Conservation (phyloP, 2,797 vertebrate species). For the Phrynocephalus guinanensis region DNA sequence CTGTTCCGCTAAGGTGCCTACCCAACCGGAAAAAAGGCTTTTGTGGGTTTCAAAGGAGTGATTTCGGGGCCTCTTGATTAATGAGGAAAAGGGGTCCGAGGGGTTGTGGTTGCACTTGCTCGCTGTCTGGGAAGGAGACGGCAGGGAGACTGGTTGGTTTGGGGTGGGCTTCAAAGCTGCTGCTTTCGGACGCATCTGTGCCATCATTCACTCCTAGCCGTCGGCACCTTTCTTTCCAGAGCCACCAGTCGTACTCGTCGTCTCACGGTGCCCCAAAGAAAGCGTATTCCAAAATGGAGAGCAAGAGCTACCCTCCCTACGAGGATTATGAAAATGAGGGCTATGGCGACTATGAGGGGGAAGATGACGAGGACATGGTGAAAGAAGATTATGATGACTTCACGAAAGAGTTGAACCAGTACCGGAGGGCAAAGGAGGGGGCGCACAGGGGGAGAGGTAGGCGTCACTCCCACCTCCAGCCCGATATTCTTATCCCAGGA, state of each 20-base stretch:
- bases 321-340: conserved; percentile 92
- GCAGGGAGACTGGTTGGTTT: neutral
- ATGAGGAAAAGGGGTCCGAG: neutral
- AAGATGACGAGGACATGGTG: conserved; percentile 88
- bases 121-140: neutral
- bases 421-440: conserved; percentile 89
- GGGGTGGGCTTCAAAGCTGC: neutral
- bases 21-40: too few relatives aligned
- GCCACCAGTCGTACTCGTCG: conserved; percentile 84
- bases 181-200: neutral
- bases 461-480: neutral
- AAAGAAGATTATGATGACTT: conserved; percentile 94
- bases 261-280: conserved; percentile 80
- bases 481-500: too few relatives aligned
- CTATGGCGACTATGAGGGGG: conserved; percentile 82
- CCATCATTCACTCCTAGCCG: accelerated
- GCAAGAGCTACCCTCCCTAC: conserved; percentile 85
- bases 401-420: conserved; percentile 93
- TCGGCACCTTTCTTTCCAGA: conserved; percentile 63
- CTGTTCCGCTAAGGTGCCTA: too few relatives aligned
- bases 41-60: neutral
- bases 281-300: conserved; percentile 91
- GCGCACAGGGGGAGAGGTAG: conserved; percentile 76
- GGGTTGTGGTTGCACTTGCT: neutral
- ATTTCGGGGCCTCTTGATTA: neutral